These are phyloP conservation scores for Lutjanus erythropterus DNA, from an alignment of 2,113 vertebrate species.

Conservation along the genomic window DNA sequence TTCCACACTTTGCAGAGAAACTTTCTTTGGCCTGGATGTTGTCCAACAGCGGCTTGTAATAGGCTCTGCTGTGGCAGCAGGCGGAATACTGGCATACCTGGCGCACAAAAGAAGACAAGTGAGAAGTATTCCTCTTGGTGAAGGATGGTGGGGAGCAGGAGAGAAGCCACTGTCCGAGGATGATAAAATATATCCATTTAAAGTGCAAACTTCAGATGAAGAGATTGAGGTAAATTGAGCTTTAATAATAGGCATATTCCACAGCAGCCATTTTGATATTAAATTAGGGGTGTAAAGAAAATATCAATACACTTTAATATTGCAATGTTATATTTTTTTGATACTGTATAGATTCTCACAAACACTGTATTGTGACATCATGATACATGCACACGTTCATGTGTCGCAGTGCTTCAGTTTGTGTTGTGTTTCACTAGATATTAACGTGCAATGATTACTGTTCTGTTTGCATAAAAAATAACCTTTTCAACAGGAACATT, in stretches of 20 bases:
- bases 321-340: too few species aligned
- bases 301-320: too few species aligned
- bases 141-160: slow-evolving; percentile 90
- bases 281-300: too few species aligned
- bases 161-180: slow-evolving; percentile 80
- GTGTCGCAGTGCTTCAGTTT: too few species aligned
- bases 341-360: too few species aligned
- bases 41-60: slow-evolving; percentile 70
- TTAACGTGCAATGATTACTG: too few species aligned
- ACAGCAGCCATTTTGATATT: not conserved
- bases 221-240: slow-evolving; percentile 84
- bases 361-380: too few species aligned
- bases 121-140: slow-evolving; percentile 85
- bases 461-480: too few species aligned
- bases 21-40: slow-evolving; percentile 67
- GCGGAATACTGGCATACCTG: slow-evolving; percentile 83
- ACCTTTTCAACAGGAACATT: too few species aligned
- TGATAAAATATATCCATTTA: slow-evolving; percentile 80
- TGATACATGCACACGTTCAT: too few species aligned
- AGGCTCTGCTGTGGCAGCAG: slow-evolving; percentile 79
- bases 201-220: slow-evolving; percentile 83
- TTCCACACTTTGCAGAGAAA: slow-evolving; percentile 59
- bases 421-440: too few species aligned
- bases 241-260: not conserved
- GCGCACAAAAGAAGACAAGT: slow-evolving; percentile 69